Base-by-base conservation (phyloP, 2,113 vertebrate genomes). In the Tragelaphus scriptus region DNA sequence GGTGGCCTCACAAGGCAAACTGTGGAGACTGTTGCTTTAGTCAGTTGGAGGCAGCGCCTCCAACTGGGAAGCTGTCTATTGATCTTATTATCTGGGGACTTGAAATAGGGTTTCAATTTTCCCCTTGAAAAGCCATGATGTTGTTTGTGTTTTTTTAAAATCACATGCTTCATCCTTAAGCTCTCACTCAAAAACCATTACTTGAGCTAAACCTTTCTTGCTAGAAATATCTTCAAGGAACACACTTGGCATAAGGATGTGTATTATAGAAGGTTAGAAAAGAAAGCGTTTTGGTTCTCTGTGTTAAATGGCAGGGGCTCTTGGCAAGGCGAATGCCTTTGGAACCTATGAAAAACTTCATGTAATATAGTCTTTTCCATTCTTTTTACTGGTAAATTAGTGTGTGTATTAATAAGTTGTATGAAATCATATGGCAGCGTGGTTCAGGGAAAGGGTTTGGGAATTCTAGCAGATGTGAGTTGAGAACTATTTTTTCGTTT, bases 21-120 rank as follows among this genome's bases (percentile, higher is more conserved):
- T 63, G 97, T 40, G 59, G 89, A 40, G 36, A 59, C 32, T 12
- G 85, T 96, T 58, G 93, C 82, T 93, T 90, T 58, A 85, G 90
- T 97, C 85, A 40, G 95, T 96, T 85, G 49, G 95, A 97, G 91
- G 89, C 68, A 79, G n/a, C 87, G 79, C 80, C 90, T 96, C 96
- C 95, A 12, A 12, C 88, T 96, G 97, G 96, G 91, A 98, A 96
- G 94, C 65, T 88, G 77, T 92, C 92, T 96, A 75, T 98, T 95
- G 90, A 97, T 98, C 95, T 93, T 96, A 94, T 97, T 97, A 96
- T 95, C 93, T 85, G 14, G 89, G 85, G 97, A 96, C 80, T 81
- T 97, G 93, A 95, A 97, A 95, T 97, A 95, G 87, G 84, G 58
- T 92, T 97, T 97, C 94, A 90, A 26, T 95, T 97, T 98, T 96